Conservation (phyloP, 2,113 vertebrate genomes). For the Gnathonemus longibarbis region DNA sequence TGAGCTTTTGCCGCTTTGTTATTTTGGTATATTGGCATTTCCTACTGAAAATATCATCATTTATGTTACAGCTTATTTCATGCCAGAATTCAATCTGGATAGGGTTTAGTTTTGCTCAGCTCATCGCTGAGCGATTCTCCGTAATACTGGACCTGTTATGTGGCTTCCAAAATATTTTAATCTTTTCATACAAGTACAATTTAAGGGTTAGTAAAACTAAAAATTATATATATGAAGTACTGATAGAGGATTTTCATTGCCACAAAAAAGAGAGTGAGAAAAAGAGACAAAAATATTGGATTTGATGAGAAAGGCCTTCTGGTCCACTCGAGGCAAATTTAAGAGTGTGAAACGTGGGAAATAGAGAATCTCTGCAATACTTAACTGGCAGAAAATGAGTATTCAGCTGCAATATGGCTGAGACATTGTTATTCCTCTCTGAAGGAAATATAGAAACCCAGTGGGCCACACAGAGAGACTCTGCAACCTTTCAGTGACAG, state of each 20-base stretch:
- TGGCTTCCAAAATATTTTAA: not conserved
- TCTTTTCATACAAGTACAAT: not conserved
- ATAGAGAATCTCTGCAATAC: slow-evolving; percentile 38
- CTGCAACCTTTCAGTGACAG: slow-evolving; percentile 66
- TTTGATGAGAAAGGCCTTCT: slow-evolving; percentile 36
- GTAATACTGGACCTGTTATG: not conserved
- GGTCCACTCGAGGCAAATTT: slow-evolving; percentile 26
- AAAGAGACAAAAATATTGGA: slow-evolving; percentile 20
- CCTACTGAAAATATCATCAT: not conserved
- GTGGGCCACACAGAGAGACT: slow-evolving; percentile 55
- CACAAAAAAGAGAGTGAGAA: slow-evolving; percentile 16
- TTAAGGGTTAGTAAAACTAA: not conserved
- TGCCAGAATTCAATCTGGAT: not conserved
- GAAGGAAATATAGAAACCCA: slow-evolving; percentile 58
- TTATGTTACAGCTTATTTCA: not conserved
- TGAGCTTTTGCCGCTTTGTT: not conserved
- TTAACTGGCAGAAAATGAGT: slow-evolving; percentile 43
- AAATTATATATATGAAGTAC: not conserved
- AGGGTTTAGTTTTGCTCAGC: not conserved
- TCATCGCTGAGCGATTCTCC: not conserved
- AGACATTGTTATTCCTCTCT: slow-evolving; percentile 50
- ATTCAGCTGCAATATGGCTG: slow-evolving; percentile 42
- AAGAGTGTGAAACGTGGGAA: slow-evolving; percentile 28
- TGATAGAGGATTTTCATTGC: not conserved
- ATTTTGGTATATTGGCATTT: not conserved